These are phyloP conservation scores for Burhinus oedicnemus DNA, from an alignment of 2,113 vertebrate genomes.

Conservation along the genomic window DNA sequence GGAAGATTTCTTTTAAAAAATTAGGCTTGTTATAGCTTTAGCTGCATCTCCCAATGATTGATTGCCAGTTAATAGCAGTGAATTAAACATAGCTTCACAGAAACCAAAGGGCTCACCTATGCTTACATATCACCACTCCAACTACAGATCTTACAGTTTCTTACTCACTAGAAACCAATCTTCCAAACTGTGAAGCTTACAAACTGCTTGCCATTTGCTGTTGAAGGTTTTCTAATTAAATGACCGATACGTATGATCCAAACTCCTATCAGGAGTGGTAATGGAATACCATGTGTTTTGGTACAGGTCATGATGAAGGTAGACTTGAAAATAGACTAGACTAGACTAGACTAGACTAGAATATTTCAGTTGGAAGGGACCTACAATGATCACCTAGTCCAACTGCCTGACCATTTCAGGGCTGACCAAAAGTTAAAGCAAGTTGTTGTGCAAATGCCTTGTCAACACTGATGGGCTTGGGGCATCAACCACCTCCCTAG, in stretches of 20 bases:
- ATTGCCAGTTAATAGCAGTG: background rate
- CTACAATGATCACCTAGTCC: background rate
- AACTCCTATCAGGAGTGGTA: background rate
- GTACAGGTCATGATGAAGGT: background rate
- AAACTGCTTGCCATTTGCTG: background rate
- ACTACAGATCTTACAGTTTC: background rate
- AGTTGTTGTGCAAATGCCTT: background rate
- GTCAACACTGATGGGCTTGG: background rate
- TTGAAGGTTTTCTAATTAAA: background rate
- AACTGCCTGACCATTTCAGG: background rate
- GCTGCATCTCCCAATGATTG: background rate
- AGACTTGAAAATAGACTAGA: background rate
- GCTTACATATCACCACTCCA: background rate
- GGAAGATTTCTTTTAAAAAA: background rate
- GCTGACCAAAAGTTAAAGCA: background rate
- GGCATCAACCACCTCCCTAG: fast-evolving
- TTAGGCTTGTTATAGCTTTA: background rate
- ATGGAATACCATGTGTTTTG: background rate
- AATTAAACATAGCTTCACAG: background rate
- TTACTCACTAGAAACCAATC: background rate
- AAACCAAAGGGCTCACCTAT: background rate
- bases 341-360: background rate
- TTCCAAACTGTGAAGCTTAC: background rate
- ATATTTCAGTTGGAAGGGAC: background rate
- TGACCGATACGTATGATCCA: background rate